These are phyloP conservation scores for Andricus quercusramuli DNA, from an alignment of 2,888 invertebrate genomes.

Conservation along the genomic window DNA sequence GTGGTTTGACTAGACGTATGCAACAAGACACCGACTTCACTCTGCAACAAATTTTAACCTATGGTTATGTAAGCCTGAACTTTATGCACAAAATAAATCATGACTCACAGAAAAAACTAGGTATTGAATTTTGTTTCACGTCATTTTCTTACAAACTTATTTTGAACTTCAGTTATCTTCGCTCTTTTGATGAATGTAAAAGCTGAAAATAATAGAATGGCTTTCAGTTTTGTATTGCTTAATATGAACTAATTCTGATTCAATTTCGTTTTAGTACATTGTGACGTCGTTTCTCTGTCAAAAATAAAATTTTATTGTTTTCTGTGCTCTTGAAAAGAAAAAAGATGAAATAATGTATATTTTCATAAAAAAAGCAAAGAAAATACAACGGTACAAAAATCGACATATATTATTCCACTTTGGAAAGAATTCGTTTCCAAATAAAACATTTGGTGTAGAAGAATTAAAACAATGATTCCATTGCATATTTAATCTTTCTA, in stretches of 20 bases:
- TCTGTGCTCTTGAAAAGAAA: background rate
- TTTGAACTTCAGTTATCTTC: too few species aligned
- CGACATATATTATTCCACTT: background rate
- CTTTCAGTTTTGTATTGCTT: too few species aligned
- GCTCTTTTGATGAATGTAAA: too few species aligned
- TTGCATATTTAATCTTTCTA: background rate
- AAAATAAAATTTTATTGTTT: too few species aligned
- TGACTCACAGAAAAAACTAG: too few species aligned
- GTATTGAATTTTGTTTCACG: too few species aligned
- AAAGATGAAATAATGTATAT: background rate
- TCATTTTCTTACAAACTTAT: too few species aligned
- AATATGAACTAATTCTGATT: too few species aligned
- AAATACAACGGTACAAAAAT: background rate
- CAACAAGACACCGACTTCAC: slow-evolving; percentile 41
- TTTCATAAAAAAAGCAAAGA: background rate
- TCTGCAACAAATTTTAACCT: slow-evolving; percentile 1
- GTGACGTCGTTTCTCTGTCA: too few species aligned
- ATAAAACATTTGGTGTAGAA: background rate
- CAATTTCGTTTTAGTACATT: too few species aligned
- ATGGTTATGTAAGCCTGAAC: background rate
- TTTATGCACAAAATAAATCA: background rate
- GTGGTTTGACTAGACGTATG: slow-evolving; percentile 54
- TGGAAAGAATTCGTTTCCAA: background rate
- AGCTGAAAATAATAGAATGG: too few species aligned
- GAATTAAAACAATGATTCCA: too few species aligned